Evolutionary conservation across 1,140 invertebrate species (phyloP).

Genomic region (Eulimnadia texana): DNA sequence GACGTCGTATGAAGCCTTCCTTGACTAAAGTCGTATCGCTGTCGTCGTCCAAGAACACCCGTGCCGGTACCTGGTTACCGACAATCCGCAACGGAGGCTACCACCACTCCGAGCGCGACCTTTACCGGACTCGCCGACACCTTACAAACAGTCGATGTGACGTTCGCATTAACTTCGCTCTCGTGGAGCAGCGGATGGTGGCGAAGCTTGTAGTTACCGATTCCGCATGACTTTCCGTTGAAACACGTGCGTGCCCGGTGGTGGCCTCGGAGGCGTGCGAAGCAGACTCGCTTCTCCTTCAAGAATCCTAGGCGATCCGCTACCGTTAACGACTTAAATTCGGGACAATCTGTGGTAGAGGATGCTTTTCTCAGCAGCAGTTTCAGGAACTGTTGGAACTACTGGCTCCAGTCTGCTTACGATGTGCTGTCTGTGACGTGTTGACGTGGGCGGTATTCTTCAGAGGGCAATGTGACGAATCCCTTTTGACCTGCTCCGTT

Average conservation of each 20-base stretch:
- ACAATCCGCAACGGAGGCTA: no score
- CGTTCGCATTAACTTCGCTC: no score
- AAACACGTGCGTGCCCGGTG: not conserved
- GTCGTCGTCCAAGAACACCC: not conserved
- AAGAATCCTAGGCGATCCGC: not conserved
- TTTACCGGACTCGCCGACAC: no score
- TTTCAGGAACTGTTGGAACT: no score
- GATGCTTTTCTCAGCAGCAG: not conserved
- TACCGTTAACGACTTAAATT: not conserved
- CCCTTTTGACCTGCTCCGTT: conserved; percentile 1
- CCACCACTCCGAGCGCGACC: no score
- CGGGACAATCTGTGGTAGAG: not conserved
- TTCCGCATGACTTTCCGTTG: not conserved
- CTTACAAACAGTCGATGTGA: no score
- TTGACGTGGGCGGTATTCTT: no score
- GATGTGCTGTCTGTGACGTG: no score
- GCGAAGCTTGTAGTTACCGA: not conserved
- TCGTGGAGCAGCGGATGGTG: conserved; percentile 2
- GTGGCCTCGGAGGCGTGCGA: not conserved
- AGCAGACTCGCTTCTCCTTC: not conserved
- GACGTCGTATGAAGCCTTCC: not conserved
- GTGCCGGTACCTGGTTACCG: no score
- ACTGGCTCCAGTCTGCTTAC: no score
- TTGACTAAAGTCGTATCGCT: not conserved
- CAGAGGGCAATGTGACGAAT: no score